Percentiles rank a stretch among this genome's conserved stretches.
These are phyloP conservation scores for Maccullochella peelii DNA, from an alignment of 2,113 vertebrate genomes.

Conservation along the genomic window DNA sequence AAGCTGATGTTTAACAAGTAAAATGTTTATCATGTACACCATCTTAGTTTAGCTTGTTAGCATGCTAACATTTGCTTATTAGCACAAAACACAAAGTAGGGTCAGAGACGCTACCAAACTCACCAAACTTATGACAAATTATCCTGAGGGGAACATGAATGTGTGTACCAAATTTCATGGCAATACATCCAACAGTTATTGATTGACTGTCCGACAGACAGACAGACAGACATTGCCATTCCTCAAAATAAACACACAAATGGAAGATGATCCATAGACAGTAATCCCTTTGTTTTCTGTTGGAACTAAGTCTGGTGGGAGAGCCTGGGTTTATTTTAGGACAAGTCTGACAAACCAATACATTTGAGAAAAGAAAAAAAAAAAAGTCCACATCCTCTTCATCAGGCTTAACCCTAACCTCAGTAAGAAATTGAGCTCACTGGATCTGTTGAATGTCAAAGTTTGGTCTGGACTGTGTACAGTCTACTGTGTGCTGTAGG, in stretches of 20 bases:
- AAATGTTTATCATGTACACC: background rate
- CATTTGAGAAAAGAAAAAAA: background rate
- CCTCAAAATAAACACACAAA: background rate
- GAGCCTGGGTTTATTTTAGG: background rate
- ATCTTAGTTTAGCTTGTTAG: background rate
- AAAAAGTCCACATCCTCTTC: background rate
- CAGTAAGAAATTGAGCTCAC: background rate
- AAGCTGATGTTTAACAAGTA: background rate
- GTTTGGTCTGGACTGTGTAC: background rate
- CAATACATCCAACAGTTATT: background rate
- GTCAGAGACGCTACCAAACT: too few relatives aligned
- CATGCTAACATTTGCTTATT: background rate
- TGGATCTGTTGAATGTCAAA: background rate
- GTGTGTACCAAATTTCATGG: too few relatives aligned
- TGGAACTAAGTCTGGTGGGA: background rate
- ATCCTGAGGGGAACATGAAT: background rate
- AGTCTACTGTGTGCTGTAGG: background rate
- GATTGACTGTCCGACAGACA: background rate
- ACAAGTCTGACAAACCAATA: background rate
- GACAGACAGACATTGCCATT: too few relatives aligned
- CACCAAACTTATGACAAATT: background rate
- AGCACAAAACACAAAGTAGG: too few relatives aligned
- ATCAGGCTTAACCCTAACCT: background rate
- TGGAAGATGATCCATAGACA: background rate
- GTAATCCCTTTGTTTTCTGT: background rate